These are phyloP conservation scores for Pelobates cultripes DNA, from an alignment of 2,797 vertebrate species.

Conservation along the genomic window DNA sequence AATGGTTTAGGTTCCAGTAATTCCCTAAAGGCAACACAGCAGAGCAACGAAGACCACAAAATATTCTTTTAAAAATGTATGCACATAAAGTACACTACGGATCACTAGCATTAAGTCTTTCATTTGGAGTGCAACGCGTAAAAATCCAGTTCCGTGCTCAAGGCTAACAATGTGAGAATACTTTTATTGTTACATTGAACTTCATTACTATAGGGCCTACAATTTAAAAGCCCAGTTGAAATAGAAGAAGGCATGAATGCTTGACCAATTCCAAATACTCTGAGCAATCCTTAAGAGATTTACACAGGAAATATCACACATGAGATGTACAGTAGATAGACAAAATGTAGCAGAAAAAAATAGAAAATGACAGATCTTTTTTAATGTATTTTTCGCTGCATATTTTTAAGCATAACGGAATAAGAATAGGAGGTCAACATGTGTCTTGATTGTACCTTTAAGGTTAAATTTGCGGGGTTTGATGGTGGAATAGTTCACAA, in stretches of 20 bases:
- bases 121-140: background rate
- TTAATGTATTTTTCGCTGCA: too few species aligned
- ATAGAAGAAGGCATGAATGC: slow-evolving; percentile 75
- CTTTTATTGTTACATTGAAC: slow-evolving; percentile 75
- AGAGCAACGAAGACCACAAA: slow-evolving; percentile 69
- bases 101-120: slow-evolving; percentile 73
- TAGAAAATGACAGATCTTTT: slow-evolving; percentile 22
- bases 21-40: slow-evolving; percentile 64
- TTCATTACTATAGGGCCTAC: slow-evolving; percentile 78
- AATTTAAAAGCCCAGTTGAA: slow-evolving; percentile 77
- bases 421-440: too few species aligned
- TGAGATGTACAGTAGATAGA: slow-evolving; percentile 59
- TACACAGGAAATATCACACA: slow-evolving; percentile 59
- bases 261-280: slow-evolving; percentile 79
- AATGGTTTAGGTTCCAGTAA: slow-evolving; percentile 38
- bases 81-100: slow-evolving; percentile 68
- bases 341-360: slow-evolving; percentile 58
- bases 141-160: background rate
- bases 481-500: too few species aligned
- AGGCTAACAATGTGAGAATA: slow-evolving; percentile 70
- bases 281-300: slow-evolving; percentile 66
- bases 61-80: slow-evolving; percentile 71
- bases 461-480: too few species aligned
- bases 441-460: too few species aligned
- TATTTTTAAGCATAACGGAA: too few species aligned